phyloP scores from a whole-genome alignment of 2,797 vertebrate genomes.

The Microhierax caerulescens region DNA sequence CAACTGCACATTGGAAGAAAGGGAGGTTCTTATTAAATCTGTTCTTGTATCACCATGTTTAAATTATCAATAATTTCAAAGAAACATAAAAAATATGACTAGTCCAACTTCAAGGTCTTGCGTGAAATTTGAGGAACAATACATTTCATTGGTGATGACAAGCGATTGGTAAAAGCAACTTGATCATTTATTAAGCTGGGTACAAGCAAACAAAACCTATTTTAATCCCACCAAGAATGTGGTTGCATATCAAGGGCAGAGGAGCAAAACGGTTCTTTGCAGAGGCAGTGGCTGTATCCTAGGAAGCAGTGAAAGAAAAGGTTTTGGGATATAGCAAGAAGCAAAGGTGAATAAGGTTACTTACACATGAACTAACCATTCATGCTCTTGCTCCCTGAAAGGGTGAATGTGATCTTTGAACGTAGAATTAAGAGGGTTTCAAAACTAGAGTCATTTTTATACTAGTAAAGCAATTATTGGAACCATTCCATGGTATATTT shows the following conservation, averaged over 20 bases:
- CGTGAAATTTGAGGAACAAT: background rate
- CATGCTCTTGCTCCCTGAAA: background rate
- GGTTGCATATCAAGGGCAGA: background rate
- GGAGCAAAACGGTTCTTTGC: background rate
- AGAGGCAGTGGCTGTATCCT: background rate
- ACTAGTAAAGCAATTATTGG: background rate
- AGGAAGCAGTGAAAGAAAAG: background rate
- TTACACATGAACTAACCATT: background rate
- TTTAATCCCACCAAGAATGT: background rate
- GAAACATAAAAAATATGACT: background rate
- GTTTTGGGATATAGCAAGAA: background rate
- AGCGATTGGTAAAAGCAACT: background rate
- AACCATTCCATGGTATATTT: background rate
- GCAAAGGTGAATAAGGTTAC: background rate
- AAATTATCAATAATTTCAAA: background rate
- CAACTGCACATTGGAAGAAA: background rate
- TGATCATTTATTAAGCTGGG: background rate
- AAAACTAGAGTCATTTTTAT: background rate
- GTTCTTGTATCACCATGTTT: background rate
- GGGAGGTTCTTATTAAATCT: background rate
- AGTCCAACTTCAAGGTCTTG: background rate
- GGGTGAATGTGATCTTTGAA: background rate
- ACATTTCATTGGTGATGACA: background rate
- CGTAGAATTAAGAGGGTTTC: background rate
- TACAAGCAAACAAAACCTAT: background rate